A percentile compares a stretch with the other conserved stretches of the same genome.
Conservation (phyloP, 2,797 vertebrate genomes). For the Agapornis canus region DNA sequence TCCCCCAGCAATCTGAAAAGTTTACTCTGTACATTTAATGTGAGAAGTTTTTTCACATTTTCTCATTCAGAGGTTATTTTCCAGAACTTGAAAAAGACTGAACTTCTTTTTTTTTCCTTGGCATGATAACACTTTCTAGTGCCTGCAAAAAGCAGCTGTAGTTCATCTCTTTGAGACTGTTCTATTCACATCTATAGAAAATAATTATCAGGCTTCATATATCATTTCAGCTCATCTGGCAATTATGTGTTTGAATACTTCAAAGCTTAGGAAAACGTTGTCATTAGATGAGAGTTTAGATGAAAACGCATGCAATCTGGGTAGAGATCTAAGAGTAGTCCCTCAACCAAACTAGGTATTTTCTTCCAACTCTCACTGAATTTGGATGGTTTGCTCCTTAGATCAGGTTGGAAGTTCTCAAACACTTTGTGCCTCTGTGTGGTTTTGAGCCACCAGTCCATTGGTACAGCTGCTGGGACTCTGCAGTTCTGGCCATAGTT, state of each 20-base stretch:
- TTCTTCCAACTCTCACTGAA: not conserved
- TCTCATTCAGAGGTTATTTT: not conserved
- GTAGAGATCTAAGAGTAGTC: not conserved
- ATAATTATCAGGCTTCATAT: not conserved
- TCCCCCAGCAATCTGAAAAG: not conserved
- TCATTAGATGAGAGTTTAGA: not conserved
- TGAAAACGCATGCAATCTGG: not conserved
- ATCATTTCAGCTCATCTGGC: not conserved
- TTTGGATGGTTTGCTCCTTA: not conserved
- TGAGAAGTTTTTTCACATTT: not conserved
- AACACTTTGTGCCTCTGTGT: not conserved
- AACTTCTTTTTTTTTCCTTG: not conserved
- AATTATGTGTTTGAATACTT: not conserved
- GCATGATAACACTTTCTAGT: not conserved
- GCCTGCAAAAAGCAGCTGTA: not conserved
- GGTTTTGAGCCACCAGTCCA: not conserved
- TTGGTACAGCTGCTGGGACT: not conserved
- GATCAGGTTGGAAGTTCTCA: not conserved
- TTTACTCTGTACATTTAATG: not conserved
- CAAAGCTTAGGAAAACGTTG: not conserved
- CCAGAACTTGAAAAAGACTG: not conserved
- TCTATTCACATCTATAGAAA: not conserved
- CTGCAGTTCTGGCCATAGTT: not conserved
- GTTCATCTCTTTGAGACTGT: not conserved
- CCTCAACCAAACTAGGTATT: rapidly evolving